These are phyloP conservation scores for Laticauda colubrina DNA, from an alignment of 2,113 vertebrate species.

Conservation along the genomic window DNA sequence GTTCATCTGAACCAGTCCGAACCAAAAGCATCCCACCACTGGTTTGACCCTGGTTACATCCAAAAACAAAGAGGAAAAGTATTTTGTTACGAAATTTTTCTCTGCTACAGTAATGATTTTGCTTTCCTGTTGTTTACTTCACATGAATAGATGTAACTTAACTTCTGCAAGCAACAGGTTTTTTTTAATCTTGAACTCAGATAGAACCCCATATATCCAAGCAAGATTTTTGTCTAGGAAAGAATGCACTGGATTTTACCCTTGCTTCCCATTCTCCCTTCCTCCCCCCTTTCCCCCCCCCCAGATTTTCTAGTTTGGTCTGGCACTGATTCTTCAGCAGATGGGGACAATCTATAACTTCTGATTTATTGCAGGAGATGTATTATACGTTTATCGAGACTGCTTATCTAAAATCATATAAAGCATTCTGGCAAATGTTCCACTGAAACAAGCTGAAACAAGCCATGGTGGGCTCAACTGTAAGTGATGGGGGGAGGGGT, in stretches of 20 bases:
- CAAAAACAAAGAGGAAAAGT: neutral
- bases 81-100: neutral
- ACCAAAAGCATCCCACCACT: too few species aligned
- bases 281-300: accelerated
- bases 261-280: neutral
- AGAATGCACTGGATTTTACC: neutral
- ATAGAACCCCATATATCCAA: neutral
- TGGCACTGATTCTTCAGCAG: conserved; percentile 61
- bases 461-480: conserved; percentile 47
- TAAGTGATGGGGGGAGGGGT: conserved; percentile 48
- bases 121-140: conserved; percentile 17
- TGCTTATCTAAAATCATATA: conserved; percentile 66
- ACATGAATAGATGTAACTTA: neutral
- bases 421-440: conserved; percentile 50
- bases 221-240: neutral
- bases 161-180: conserved; percentile 34
- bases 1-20: too few species aligned
- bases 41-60: neutral
- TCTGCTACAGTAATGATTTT: neutral
- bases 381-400: conserved; percentile 59
- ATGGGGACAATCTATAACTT: conserved; percentile 57
- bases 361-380: conserved; percentile 59
- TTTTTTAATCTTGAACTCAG: neutral
- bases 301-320: conserved; percentile 51
- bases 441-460: conserved; percentile 40